These are phyloP conservation scores for Sebastes paucispinis DNA, from an alignment of 2,797 vertebrate species.

Conservation along the genomic window DNA sequence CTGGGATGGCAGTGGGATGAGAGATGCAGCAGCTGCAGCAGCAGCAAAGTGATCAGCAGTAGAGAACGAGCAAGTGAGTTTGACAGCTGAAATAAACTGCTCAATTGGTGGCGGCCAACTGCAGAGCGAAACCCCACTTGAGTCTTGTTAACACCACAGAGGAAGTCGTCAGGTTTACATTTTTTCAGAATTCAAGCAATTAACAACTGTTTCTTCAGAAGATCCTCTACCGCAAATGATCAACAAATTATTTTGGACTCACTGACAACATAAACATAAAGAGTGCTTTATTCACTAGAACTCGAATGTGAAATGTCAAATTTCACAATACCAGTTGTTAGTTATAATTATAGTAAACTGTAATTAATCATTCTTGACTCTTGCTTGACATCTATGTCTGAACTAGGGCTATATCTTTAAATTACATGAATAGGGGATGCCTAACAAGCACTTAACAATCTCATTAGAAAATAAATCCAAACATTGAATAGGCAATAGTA, in stretches of 20 bases:
- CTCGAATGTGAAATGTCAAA: background rate
- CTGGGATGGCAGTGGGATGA: conserved; percentile 21
- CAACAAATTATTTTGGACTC: background rate
- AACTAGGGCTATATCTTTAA: background rate
- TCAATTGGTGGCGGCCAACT: conserved; percentile 16
- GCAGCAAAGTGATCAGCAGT: conserved; percentile 47
- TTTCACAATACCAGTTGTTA: background rate
- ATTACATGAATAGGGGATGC: background rate
- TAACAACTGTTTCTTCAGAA: background rate
- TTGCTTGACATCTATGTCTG: background rate
- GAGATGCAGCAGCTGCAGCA: conserved; percentile 33
- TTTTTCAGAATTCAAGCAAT: background rate
- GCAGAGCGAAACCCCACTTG: background rate
- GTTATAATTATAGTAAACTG: background rate
- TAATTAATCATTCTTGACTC: background rate
- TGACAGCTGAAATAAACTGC: conserved; percentile 59
- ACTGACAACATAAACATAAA: background rate
- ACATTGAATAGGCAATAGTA: background rate
- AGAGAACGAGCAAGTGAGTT: conserved; percentile 9
- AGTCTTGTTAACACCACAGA: background rate
- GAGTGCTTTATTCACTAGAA: background rate
- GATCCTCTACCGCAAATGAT: background rate
- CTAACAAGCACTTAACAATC: background rate
- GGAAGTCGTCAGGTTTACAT: background rate
- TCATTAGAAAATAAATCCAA: background rate